phyloP scores from a whole-genome alignment of 2,797 vertebrate genomes.

The Sebastes umbrosus region DNA sequence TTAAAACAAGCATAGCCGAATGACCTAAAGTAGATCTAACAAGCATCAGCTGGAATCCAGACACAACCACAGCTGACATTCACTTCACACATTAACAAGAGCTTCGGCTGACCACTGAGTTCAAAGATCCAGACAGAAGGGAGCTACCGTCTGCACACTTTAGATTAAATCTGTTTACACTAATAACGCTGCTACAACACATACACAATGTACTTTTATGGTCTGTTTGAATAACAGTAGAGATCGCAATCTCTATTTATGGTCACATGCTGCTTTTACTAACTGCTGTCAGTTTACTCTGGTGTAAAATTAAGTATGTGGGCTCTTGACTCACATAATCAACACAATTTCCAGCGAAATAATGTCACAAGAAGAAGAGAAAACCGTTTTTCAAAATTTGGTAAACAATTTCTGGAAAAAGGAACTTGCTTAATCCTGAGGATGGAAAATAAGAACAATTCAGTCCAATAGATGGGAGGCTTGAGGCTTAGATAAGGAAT shows the following conservation, averaged over 20 bases:
- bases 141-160: slow-evolving; percentile 29
- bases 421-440: neutral
- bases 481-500: slow-evolving; percentile 53
- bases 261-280: neutral
- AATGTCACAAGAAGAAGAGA: neutral
- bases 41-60: slow-evolving; percentile 58
- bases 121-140: slow-evolving; percentile 39
- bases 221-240: slow-evolving; percentile 5
- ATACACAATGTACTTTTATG: slow-evolving; percentile 31
- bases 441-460: slow-evolving; percentile 42
- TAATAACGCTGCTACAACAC: slow-evolving; percentile 14
- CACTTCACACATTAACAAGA: slow-evolving; percentile 60
- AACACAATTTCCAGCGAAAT: slow-evolving; percentile 17
- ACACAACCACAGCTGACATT: slow-evolving; percentile 45
- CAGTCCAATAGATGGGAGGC: slow-evolving; percentile 23
- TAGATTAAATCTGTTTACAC: slow-evolving; percentile 36
- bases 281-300: neutral
- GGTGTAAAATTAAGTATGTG: slow-evolving; percentile 4
- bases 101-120: slow-evolving; percentile 43
- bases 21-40: slow-evolving; percentile 51
- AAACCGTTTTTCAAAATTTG: neutral
- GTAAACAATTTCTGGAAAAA: slow-evolving; percentile 30
- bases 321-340: slow-evolving; percentile 9
- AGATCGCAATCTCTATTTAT: slow-evolving; percentile 17
- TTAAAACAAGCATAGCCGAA: slow-evolving; percentile 39